These are phyloP conservation scores for Nasua narica DNA, from an alignment of 2,797 vertebrate genomes.

Conservation along the genomic window DNA sequence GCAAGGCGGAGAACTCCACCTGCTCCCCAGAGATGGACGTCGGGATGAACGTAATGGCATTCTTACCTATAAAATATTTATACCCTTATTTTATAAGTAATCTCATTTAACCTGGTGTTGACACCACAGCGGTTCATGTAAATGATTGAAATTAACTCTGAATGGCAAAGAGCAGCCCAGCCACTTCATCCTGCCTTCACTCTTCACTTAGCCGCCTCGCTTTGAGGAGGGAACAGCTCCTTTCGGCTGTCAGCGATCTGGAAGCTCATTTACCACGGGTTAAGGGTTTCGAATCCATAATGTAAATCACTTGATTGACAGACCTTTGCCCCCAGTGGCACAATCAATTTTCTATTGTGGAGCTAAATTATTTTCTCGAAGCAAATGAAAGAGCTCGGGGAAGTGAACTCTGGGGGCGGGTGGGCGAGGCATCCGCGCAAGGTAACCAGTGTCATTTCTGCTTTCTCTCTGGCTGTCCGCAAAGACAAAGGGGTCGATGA, in stretches of 20 bases:
- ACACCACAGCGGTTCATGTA: slow-evolving; percentile 60
- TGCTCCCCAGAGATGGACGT: slow-evolving; percentile 62
- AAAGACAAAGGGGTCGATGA: slow-evolving; percentile 93
- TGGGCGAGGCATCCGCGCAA: neutral
- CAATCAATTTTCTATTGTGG: slow-evolving; percentile 53
- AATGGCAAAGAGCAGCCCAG: slow-evolving; percentile 53
- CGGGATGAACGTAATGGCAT: slow-evolving; percentile 65
- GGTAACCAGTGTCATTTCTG: slow-evolving; percentile 72
- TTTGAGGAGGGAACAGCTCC: slow-evolving; percentile 22
- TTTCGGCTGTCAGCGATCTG: slow-evolving; percentile 64
- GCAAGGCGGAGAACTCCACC: slow-evolving; percentile 17
- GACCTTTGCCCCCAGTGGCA: slow-evolving; percentile 53
- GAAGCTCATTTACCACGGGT: slow-evolving; percentile 64
- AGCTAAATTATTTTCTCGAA: slow-evolving; percentile 66
- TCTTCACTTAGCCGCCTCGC: neutral
- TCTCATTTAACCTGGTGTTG: slow-evolving; percentile 74
- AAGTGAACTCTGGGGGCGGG: neutral
- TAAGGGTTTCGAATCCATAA: slow-evolving; percentile 61
- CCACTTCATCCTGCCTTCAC: slow-evolving; percentile 39
- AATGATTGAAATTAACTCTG: slow-evolving; percentile 71
- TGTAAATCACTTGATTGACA: slow-evolving; percentile 67
- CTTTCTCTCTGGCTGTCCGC: slow-evolving; percentile 74
- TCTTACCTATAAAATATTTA: slow-evolving; percentile 78
- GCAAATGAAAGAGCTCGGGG: slow-evolving; percentile 8
- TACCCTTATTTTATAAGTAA: slow-evolving; percentile 69